These are phyloP conservation scores for Myrmophylax atrothorax DNA, from an alignment of 2,113 vertebrate species.

Conservation along the genomic window DNA sequence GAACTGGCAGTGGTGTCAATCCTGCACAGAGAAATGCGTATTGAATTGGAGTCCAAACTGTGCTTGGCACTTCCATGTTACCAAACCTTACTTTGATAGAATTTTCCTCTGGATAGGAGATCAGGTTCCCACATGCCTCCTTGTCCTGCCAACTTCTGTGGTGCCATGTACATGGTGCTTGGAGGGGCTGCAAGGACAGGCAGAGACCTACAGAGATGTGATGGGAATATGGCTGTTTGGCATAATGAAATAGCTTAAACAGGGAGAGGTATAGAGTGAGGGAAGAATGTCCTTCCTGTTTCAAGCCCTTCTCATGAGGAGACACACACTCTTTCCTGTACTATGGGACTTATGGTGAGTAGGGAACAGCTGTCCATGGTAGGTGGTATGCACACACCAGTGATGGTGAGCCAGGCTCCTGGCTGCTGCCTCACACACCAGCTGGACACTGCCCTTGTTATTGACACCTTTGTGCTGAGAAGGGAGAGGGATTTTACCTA, in stretches of 20 bases:
- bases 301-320: neutral
- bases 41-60: neutral
- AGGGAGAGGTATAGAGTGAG: neutral
- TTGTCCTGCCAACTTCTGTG: neutral
- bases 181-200: neutral
- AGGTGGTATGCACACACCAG: neutral
- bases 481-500: neutral
- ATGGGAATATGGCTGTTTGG: neutral
- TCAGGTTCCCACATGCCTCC: neutral
- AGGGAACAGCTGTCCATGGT: neutral
- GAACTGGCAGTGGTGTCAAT: neutral
- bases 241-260: fast-evolving
- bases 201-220: neutral
- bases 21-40: neutral
- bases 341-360: neutral
- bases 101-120: neutral
- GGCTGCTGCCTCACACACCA: neutral
- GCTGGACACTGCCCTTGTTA: neutral
- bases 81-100: neutral
- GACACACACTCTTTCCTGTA: neutral
- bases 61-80: neutral
- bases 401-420: neutral
- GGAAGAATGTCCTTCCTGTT: neutral
- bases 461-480: neutral
- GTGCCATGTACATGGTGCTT: fast-evolving